phyloP scores from a whole-genome alignment of 2,113 vertebrate species.

The Osmerus mordax region DNA sequence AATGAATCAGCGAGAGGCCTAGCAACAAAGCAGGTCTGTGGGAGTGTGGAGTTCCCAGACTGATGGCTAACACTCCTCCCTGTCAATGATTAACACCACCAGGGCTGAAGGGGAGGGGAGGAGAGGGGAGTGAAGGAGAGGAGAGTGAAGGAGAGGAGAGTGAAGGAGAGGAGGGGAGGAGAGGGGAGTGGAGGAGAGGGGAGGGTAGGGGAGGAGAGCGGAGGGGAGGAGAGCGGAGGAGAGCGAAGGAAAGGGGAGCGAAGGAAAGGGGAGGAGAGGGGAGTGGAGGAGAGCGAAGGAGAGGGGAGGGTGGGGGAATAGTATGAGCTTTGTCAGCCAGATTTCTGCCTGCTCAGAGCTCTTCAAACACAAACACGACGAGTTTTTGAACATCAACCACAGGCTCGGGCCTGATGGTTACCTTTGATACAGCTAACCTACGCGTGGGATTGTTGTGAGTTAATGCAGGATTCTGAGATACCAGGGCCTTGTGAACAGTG shows the following conservation, averaged over 20 bases:
- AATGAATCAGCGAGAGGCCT: background rate
- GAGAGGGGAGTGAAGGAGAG: background rate
- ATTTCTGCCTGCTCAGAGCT: no score
- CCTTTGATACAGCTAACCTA: no score
- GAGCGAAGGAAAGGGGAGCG: background rate
- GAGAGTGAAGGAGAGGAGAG: background rate
- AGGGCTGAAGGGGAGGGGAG: slow-evolving; percentile 3
- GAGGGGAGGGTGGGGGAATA: no score
- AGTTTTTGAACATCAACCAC: no score
- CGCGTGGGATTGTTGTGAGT: no score
- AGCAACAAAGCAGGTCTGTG: background rate
- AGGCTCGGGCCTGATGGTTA: no score
- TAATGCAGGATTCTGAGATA: no score
- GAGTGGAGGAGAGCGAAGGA: background rate
- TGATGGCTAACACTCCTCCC: background rate
- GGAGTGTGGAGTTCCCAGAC: slow-evolving; percentile 27
- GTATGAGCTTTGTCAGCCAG: no score
- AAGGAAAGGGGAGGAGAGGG: background rate
- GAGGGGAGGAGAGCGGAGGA: background rate
- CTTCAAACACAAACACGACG: no score
- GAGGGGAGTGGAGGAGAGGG: background rate
- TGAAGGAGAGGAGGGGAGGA: background rate
- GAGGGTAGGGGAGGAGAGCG: background rate
- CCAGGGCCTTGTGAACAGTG: background rate
- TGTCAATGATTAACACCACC: slow-evolving; percentile 52